Conservation (phyloP, 2,797 vertebrate genomes). For the Pseudochirops corinnae region DNA sequence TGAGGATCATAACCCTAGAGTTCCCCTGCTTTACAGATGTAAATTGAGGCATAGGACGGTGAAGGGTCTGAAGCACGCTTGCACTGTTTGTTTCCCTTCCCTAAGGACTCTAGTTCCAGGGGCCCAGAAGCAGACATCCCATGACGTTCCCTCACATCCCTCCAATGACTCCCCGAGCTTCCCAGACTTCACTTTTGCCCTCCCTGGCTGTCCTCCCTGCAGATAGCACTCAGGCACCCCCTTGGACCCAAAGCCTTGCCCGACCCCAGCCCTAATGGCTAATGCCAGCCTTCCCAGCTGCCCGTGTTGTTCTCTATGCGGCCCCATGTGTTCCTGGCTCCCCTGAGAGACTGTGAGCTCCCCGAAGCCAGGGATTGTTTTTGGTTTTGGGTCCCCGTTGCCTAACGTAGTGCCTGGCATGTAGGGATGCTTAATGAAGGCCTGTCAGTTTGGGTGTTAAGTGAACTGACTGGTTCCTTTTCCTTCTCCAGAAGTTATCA, state of each 20-base stretch:
- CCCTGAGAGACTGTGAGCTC: background rate
- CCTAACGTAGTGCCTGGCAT: background rate
- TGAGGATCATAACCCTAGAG: too few relatives aligned
- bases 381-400: background rate
- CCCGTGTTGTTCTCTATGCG: background rate
- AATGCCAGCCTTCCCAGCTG: background rate
- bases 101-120: background rate
- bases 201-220: background rate
- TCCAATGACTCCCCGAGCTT: background rate
- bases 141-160: background rate
- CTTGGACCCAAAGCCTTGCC: background rate
- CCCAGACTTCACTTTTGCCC: background rate
- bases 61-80: background rate
- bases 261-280: background rate
- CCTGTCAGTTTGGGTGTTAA: background rate
- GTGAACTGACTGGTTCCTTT: slow-evolving; percentile 19
- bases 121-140: too few relatives aligned
- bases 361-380: background rate
- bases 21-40: background rate
- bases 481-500: slow-evolving; percentile 80
- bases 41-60: background rate
- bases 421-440: background rate
- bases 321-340: background rate
- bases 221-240: background rate
- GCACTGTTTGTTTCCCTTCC: background rate